Evolutionary conservation across 1,140 invertebrate species (phyloP).

Genomic region (Whitmania pigra): DNA sequence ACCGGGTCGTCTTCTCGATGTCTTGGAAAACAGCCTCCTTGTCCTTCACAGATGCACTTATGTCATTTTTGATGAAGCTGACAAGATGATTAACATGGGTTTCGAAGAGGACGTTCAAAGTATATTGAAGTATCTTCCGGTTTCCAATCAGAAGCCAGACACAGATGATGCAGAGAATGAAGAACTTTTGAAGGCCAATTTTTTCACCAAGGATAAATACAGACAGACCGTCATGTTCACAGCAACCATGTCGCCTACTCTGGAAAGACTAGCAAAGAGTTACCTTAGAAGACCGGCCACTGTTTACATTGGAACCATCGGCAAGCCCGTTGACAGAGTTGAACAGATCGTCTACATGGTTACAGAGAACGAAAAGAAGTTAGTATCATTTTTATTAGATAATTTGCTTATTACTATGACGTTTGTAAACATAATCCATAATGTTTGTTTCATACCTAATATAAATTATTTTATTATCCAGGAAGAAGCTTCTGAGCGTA

Average conservation of each 20-base stretch:
- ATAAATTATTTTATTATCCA: too few relatives aligned
- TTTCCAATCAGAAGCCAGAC: constrained; percentile 95
- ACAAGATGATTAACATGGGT: constrained; percentile 99
- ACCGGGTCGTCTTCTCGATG: constrained; percentile 95
- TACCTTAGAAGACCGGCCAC: constrained; percentile 89
- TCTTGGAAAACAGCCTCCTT: constrained; percentile 92
- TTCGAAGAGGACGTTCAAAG: constrained; percentile 96
- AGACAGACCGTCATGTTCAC: constrained; percentile 99
- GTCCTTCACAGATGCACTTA: constrained; percentile 81
- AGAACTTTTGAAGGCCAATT: constrained; percentile 75
- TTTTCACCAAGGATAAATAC: constrained; percentile 82
- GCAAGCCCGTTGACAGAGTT: constrained; percentile 91
- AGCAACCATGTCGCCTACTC: constrained; percentile 97
- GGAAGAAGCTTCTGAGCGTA: constrained; percentile 49
- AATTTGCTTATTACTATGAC: too few relatives aligned
- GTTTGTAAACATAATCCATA: too few relatives aligned
- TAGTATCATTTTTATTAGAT: too few relatives aligned
- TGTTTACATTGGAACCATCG: constrained; percentile 93
- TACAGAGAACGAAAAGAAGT: constrained; percentile 75
- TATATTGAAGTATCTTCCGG: constrained; percentile 95
- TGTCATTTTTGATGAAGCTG: constrained; percentile 62
- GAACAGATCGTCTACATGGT: constrained; percentile 96
- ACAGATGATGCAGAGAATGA: constrained; percentile 96
- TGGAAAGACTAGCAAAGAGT: constrained; percentile 84
- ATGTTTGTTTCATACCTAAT: too few relatives aligned